Conservation (phyloP, 2,113 vertebrate species). For the Tachysurus vachellii region DNA sequence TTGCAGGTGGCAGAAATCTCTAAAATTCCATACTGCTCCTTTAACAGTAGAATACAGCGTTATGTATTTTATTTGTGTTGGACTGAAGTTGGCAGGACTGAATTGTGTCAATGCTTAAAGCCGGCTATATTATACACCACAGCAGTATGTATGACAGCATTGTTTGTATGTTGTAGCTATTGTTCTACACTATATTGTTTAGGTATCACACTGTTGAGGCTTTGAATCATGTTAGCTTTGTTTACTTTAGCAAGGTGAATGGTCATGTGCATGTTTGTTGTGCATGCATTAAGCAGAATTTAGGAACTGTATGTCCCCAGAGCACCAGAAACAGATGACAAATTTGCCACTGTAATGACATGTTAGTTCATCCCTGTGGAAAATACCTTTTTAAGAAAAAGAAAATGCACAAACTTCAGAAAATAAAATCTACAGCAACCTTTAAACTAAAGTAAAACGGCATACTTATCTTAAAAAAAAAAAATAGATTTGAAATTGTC, state of each 20-base stretch:
- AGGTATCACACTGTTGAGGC: slow-evolving; percentile 22
- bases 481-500: neutral
- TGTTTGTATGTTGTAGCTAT: neutral
- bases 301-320: neutral
- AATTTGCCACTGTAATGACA: neutral
- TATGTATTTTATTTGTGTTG: neutral
- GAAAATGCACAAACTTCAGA: neutral
- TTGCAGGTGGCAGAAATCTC: neutral
- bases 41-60: neutral
- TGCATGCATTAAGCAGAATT: neutral
- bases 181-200: slow-evolving; percentile 24
- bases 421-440: neutral
- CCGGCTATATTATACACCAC: neutral
- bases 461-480: neutral
- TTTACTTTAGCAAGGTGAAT: slow-evolving; percentile 58
- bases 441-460: neutral
- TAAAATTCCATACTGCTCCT: neutral
- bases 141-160: neutral
- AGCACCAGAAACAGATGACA: neutral
- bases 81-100: neutral
- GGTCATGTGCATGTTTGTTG: neutral
- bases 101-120: neutral
- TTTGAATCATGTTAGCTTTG: slow-evolving; percentile 56
- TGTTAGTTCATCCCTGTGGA: neutral
- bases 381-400: neutral